phyloP scores from a whole-genome alignment of 2,797 vertebrate genomes.

The Peromyscus melanophrys region DNA sequence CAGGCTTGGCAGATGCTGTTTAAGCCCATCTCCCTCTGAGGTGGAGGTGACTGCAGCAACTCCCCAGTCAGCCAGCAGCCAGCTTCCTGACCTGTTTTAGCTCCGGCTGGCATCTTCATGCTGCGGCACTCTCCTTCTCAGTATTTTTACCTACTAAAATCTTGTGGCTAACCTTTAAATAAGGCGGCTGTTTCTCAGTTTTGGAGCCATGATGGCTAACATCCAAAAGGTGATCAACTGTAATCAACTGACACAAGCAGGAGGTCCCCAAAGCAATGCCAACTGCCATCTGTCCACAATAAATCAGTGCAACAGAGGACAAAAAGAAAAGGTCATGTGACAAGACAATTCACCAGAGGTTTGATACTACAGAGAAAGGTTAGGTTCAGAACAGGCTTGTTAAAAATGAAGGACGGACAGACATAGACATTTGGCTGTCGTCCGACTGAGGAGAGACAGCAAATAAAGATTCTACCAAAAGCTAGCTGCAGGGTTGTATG shows the following conservation, averaged over 20 bases:
- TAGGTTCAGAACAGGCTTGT: neutral
- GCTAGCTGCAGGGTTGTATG: neutral
- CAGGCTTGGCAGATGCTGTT: neutral
- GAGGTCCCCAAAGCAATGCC: neutral
- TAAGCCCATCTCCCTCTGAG: neutral
- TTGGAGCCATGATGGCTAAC: slow-evolving; percentile 43
- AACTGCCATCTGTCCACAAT: slow-evolving; percentile 58
- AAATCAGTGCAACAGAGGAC: neutral
- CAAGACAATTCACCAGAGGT: neutral
- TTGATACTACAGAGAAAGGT: neutral
- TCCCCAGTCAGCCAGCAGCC: neutral
- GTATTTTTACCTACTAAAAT: slow-evolving; percentile 44
- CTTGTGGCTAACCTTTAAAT: slow-evolving; percentile 67
- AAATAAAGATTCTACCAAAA: neutral
- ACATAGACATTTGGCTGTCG: neutral
- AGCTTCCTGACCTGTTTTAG: slow-evolving; percentile 2
- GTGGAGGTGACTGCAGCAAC: neutral
- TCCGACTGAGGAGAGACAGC: neutral
- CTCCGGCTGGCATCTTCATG: neutral
- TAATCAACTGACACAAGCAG: slow-evolving; percentile 23
- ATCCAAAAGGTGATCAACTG: slow-evolving; percentile 54
- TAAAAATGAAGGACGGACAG: slow-evolving; percentile 2
- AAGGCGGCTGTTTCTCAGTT: neutral
- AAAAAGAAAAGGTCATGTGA: slow-evolving; percentile 51
- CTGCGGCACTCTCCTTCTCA: neutral